Conservation (phyloP, 2,113 vertebrate genomes). For the Clarias magur region DNA sequence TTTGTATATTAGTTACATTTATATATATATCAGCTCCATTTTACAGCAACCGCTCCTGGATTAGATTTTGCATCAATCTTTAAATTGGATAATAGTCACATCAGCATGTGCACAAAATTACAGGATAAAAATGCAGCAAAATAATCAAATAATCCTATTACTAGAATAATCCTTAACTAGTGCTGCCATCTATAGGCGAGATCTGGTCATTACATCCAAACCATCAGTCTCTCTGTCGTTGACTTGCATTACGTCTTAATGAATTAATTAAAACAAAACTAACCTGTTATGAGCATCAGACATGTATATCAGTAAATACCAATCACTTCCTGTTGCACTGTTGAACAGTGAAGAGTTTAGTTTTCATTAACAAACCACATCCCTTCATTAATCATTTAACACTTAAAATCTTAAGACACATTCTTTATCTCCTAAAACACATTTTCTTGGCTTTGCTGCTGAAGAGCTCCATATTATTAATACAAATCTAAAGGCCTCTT, state of each 20-base stretch:
- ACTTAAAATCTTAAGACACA: not conserved
- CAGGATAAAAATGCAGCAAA: not conserved
- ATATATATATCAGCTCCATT: not conserved
- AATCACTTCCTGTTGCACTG: not conserved
- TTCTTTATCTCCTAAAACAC: too few species aligned
- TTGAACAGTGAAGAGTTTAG: not conserved
- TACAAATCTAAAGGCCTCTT: too few species aligned
- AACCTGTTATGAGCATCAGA: not conserved
- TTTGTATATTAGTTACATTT: not conserved
- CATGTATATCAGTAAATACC: not conserved
- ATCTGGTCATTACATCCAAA: not conserved
- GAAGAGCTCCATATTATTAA: too few species aligned
- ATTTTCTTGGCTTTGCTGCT: too few species aligned
- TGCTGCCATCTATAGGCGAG: constrained; percentile 22
- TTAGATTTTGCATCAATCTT: not conserved
- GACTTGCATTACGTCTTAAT: not conserved
- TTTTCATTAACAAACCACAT: not conserved
- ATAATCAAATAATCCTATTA: not conserved
- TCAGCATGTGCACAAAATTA: too few species aligned
- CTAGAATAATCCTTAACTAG: not conserved
- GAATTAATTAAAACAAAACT: not conserved
- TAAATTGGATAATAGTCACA: too few species aligned
- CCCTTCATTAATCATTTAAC: not conserved
- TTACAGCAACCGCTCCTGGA: not conserved
- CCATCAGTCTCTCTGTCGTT: not conserved